phyloP scores from a whole-genome alignment of 2,113 vertebrate genomes.

The Oxyura jamaicensis region DNA sequence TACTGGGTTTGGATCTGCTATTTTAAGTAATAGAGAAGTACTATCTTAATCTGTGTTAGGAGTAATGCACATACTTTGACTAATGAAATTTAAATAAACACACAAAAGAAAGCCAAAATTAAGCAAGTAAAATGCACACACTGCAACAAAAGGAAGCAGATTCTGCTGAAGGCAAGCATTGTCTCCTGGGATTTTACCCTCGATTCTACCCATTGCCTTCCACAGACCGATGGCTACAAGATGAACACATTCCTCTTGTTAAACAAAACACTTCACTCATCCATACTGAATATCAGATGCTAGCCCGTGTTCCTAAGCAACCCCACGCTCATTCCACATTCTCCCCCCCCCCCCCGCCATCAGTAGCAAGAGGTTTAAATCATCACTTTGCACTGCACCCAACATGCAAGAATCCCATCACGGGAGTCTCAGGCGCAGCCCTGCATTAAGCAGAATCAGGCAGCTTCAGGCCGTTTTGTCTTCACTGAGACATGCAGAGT shows the following conservation, averaged over 20 bases:
- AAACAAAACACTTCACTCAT: background rate
- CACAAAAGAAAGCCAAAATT: background rate
- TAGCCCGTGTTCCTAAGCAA: conserved; percentile 15
- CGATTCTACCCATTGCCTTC: no score
- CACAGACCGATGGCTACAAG: fast-evolving
- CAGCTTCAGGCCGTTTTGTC: background rate
- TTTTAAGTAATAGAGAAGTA: background rate
- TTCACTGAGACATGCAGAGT: background rate
- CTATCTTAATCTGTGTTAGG: background rate
- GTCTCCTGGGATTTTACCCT: background rate
- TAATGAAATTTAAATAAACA: background rate
- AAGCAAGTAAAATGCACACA: background rate
- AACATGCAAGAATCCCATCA: fast-evolving
- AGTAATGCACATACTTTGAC: background rate
- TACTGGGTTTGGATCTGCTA: background rate
- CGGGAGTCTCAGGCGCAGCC: background rate
- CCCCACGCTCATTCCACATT: background rate
- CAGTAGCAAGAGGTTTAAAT: background rate
- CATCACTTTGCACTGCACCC: background rate
- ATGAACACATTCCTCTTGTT: background rate
- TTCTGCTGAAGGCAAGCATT: background rate
- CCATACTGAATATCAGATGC: background rate
- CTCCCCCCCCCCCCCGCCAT: background rate
- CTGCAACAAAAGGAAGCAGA: background rate
- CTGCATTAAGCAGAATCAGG: background rate